Percentiles rank a stretch among this genome's conserved stretches.
These are phyloP conservation scores for Diplodus sargus DNA, from an alignment of 2,797 vertebrate species.

Conservation along the genomic window DNA sequence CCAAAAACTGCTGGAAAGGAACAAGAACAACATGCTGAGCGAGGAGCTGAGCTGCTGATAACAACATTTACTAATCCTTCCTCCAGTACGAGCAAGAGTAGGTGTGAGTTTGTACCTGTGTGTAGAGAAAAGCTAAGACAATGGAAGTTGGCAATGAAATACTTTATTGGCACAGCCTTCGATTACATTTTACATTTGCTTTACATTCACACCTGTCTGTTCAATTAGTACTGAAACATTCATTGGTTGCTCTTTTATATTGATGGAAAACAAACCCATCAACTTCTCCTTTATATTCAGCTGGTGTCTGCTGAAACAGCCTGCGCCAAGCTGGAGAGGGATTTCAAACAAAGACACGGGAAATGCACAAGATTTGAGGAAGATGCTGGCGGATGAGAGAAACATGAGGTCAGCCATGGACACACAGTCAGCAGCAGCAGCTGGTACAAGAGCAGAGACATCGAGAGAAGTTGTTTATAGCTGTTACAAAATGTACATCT, in stretches of 20 bases:
- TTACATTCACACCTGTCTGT: too few species aligned
- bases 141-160: not conserved
- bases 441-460: conserved; percentile 90
- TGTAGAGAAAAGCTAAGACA: not conserved
- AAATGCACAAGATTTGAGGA: conserved; percentile 86
- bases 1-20: conserved; percentile 89
- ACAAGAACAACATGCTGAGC: conserved; percentile 93
- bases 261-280: not conserved
- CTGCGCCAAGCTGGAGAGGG: conserved; percentile 89
- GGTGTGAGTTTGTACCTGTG: not conserved
- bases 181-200: not conserved
- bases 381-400: conserved; percentile 89
- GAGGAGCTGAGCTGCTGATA: conserved; percentile 85
- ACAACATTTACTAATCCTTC: not conserved
- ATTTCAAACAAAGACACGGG: conserved; percentile 89
- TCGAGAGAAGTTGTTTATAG: conserved; percentile 90
- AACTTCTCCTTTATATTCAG: conserved; percentile 67
- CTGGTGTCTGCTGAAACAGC: conserved; percentile 91
- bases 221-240: too few species aligned
- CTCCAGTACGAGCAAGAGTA: not conserved
- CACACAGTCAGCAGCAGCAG: conserved; percentile 87
- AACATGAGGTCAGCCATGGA: conserved; percentile 87
- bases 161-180: not conserved
- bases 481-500: too few species aligned
- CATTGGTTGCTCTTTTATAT: too few species aligned